A percentile compares a stretch with the other conserved stretches of the same genome.
Evolutionary conservation across 2,113 vertebrate species (phyloP).

Genomic region (Rhynchomys soricoides): DNA sequence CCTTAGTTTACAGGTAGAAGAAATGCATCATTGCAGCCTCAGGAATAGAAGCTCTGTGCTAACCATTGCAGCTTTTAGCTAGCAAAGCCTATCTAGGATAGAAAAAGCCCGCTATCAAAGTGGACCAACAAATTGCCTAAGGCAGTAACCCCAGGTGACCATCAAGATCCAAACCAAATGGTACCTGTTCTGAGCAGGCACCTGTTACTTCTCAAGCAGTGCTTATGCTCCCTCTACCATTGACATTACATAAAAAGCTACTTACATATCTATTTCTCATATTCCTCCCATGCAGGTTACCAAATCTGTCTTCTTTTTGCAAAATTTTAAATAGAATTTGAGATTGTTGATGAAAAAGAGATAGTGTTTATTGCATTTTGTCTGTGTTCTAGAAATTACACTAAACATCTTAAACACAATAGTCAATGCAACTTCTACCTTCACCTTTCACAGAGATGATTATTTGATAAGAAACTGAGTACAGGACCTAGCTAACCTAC

Average conservation of each 20-base stretch:
- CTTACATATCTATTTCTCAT: slow-evolving; percentile 10
- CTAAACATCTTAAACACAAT: background rate
- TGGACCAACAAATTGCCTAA: background rate
- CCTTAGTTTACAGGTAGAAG: slow-evolving; percentile 36
- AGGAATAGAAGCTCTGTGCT: slow-evolving; percentile 43
- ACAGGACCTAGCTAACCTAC: background rate
- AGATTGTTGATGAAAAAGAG: slow-evolving; percentile 15
- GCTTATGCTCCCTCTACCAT: background rate
- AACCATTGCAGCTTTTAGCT: slow-evolving; percentile 56
- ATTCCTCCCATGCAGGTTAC: background rate
- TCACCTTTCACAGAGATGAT: background rate
- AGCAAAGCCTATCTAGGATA: background rate
- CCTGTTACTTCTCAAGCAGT: slow-evolving; percentile 3
- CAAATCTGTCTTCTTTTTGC: background rate
- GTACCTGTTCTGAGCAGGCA: background rate
- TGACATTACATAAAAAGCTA: background rate
- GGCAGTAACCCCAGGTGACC: background rate
- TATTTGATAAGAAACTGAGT: background rate
- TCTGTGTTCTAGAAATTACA: slow-evolving; percentile 16
- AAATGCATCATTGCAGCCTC: background rate
- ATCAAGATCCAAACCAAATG: slow-evolving; percentile 31
- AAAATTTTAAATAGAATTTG: background rate
- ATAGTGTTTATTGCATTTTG: background rate
- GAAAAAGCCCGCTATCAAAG: background rate
- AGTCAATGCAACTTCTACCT: background rate